Evolutionary conservation across 1,140 invertebrate species (phyloP), one percentile per base, ranked within the genome.

Genomic region (Melanaphis sacchari): DNA sequence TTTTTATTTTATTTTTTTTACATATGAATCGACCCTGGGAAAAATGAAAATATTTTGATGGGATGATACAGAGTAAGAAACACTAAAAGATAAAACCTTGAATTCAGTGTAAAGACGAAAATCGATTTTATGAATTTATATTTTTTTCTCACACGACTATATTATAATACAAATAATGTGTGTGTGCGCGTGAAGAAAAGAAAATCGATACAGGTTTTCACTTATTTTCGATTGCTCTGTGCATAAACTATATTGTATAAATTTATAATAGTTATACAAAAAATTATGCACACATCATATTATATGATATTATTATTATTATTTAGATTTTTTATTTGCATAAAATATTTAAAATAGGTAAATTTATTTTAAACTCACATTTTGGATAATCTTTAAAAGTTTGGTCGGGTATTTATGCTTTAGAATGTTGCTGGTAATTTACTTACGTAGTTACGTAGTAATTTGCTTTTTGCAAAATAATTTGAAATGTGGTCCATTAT

Each of bases 41-140:
- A 84, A 84, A 84, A 22, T 66, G 46, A 38, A 92, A 41, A 92
- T 82, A 92, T 84, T 52, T 92, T 52, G 91, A 84, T 84, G 54
- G 76, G 49, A 82, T 46, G 91, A 31, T 52, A 76, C 15, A n/a
- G 43, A 36, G 54, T 43, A 41, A 54, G 54, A 66, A 91, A 91
- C 59, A 91, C 38, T 43, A 31, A 41, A 9, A 24, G 22, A 91
- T 91, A 91, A 91, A 82, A 66, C 41, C 31, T 52, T 15, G 18
- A 36, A 36, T 36, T 22, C 46, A 1, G 46, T 24, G 43, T 21
- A 85, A 85, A 85, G 24, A 24, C 11, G 49, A 88, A 46, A 88
- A 87, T 21, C 84, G 41, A 87, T n/a, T 88, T 49, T 4, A 82
- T 81, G 46, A 38, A 76, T 66, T 91, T 91, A 76, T 90, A 66